These are phyloP conservation scores for Arbacia lixula DNA, from an alignment of 53 echinoderm and acorn worm species.

Conservation along the genomic window DNA sequence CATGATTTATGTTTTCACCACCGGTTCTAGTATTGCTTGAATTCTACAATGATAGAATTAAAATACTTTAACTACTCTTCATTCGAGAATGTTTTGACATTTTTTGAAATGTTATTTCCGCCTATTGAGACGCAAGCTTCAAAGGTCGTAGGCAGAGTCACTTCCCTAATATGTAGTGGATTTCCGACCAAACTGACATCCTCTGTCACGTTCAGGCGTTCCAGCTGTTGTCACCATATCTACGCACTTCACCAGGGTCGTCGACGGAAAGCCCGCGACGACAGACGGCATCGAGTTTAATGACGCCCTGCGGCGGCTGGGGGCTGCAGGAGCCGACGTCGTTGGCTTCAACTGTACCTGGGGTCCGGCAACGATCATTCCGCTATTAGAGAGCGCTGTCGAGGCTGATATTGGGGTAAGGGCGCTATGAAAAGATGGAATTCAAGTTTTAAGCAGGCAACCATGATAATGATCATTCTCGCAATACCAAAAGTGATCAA, in stretches of 20 bases:
- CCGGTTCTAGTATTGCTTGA: too few species aligned
- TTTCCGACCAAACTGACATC: too few species aligned
- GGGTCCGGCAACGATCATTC: slow-evolving; percentile 67
- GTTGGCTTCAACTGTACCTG: slow-evolving; percentile 67
- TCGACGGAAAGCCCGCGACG: slow-evolving; percentile 68
- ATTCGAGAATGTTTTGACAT: too few species aligned
- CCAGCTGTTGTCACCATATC: slow-evolving; percentile 68
- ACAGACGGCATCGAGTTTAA: slow-evolving; percentile 72
- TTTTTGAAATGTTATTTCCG: too few species aligned
- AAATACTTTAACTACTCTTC: too few species aligned
- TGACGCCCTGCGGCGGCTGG: slow-evolving; percentile 74
- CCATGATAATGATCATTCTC: too few species aligned
- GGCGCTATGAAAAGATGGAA: neutral
- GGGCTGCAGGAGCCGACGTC: slow-evolving; percentile 83
- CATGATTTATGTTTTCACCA: too few species aligned
- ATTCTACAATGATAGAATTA: too few species aligned
- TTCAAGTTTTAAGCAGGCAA: neutral
- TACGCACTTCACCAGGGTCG: slow-evolving; percentile 22
- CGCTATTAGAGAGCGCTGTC: slow-evolving; percentile 44
- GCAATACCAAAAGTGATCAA: too few species aligned
- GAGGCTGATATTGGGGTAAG: slow-evolving; percentile 34
- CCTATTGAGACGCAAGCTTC: too few species aligned
- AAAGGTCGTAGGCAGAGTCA: too few species aligned
- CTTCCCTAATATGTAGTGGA: too few species aligned
- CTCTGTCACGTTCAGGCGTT: slow-evolving; percentile 74